Conservation (phyloP, 1,140 invertebrate genomes). For the Lepidurus couesii region DNA sequence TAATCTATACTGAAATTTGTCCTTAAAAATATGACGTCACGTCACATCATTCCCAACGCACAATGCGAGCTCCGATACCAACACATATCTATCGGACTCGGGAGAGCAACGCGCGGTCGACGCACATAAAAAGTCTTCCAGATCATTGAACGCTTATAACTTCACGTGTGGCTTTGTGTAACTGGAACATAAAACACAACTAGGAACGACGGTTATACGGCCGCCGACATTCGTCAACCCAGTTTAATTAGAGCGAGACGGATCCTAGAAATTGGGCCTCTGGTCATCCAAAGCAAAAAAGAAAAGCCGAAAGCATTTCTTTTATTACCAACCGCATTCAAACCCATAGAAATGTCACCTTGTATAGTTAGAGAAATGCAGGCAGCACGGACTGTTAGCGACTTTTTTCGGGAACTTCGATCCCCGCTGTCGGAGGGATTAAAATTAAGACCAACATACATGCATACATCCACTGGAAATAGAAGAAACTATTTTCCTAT, state of each 20-base stretch:
- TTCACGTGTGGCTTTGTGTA: neutral
- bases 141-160: neutral
- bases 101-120: neutral
- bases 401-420: neutral
- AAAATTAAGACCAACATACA: slow-evolving; percentile 5
- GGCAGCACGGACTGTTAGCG: too few relatives aligned
- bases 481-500: slow-evolving; percentile 4
- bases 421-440: neutral
- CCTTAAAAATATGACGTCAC: too few relatives aligned
- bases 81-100: neutral
- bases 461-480: neutral
- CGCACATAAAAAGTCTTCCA: slow-evolving; percentile 4
- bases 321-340: too few relatives aligned
- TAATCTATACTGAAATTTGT: too few relatives aligned
- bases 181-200: neutral
- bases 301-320: too few relatives aligned
- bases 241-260: too few relatives aligned
- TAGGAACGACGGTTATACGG: neutral
- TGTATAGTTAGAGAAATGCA: too few relatives aligned
- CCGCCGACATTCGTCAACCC: neutral
- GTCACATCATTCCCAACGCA: too few relatives aligned
- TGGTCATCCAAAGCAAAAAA: too few relatives aligned
- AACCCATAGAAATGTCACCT: too few relatives aligned
- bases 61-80: neutral
- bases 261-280: too few relatives aligned